Base-by-base conservation (phyloP, 2,888 invertebrate species). In the Micoletzkya japonica region DNA sequence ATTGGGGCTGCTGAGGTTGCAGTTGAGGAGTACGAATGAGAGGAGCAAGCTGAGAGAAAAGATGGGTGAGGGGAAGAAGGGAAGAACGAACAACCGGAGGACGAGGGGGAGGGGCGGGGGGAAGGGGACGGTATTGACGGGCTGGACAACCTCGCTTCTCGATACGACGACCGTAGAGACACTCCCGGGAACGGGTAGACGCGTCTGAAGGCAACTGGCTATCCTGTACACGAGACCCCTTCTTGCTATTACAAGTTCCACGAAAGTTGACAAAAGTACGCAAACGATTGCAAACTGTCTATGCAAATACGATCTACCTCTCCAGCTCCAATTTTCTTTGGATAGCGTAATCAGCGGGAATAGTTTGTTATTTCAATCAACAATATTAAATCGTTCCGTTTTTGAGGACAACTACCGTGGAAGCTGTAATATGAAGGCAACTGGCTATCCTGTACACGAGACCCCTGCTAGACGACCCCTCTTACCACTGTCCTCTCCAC, bases 61-160 rank as follows among this genome's bases (percentile, higher is more conserved):
- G 56, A 3, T n/a, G 10, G 20, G n/a, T n/a, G n/a, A n/a, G n/a
- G n/a, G n/a, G n/a, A n/a, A n/a, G n/a, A n/a, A n/a, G n/a, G n/a
- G n/a, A n/a, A n/a, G n/a, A n/a, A n/a, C n/a, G n/a, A n/a, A n/a
- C n/a, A n/a, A n/a, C n/a, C n/a, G n/a, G n/a, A n/a, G 14, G 56
- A 26, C 20, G 56, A 26, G 26, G 28, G 50, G 50, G 20, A 30
- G 56, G 30, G 30, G 3, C n/a, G 28, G 56, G 30, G 71, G 70
- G 77, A 74, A 57, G 76, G 73, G 49, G 77, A 74, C 20, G 69
- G n/a, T n/a, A n/a, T n/a, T n/a, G n/a, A 30, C 82, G 74, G 32
- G 82, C 81, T 60, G 82, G 76, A 63, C 82, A 82, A n/a, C 82
- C 82, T 67, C 82, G 74, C 59, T 80, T 72, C 60, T 82, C 80